Conservation (phyloP, 2,888 invertebrate genomes). For the Ischnus inquisitorius region DNA sequence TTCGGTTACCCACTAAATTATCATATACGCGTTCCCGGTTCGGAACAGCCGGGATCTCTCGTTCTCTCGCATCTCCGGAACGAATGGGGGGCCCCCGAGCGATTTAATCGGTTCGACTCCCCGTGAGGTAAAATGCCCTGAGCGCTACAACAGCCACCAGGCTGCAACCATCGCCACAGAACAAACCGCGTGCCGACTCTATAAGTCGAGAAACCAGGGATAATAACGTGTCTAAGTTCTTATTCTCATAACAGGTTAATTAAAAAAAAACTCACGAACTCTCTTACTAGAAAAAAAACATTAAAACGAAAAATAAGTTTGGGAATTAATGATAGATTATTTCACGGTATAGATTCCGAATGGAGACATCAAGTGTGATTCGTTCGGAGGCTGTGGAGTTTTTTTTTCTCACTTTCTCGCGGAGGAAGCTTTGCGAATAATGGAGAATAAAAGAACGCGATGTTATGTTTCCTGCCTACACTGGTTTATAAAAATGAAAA, state of each 20-base stretch:
- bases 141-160: conserved; percentile 59
- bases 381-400: background rate
- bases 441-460: background rate
- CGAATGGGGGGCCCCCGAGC: conserved; percentile 67
- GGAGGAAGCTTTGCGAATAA: too few species aligned
- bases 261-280: background rate
- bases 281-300: background rate
- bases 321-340: background rate
- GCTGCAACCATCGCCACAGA: conserved; percentile 26
- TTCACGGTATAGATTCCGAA: background rate
- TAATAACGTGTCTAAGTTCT: conserved; percentile 59
- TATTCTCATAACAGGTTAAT: conserved; percentile 4
- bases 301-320: background rate
- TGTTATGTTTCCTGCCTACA: too few species aligned
- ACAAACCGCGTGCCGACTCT: conserved; percentile 21
- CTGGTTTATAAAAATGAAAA: too few species aligned
- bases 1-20: conserved; percentile 80
- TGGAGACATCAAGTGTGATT: background rate
- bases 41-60: conserved; percentile 61
- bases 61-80: conserved; percentile 61
- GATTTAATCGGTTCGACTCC: conserved; percentile 71
- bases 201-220: conserved; percentile 16
- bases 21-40: conserved; percentile 75
- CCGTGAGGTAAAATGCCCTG: conserved; percentile 66
- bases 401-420: background rate